A percentile compares a stretch with the other conserved stretches of the same genome.
phyloP scores from a whole-genome alignment of 2,888 invertebrate genomes.

The Hyppa rectilinea region DNA sequence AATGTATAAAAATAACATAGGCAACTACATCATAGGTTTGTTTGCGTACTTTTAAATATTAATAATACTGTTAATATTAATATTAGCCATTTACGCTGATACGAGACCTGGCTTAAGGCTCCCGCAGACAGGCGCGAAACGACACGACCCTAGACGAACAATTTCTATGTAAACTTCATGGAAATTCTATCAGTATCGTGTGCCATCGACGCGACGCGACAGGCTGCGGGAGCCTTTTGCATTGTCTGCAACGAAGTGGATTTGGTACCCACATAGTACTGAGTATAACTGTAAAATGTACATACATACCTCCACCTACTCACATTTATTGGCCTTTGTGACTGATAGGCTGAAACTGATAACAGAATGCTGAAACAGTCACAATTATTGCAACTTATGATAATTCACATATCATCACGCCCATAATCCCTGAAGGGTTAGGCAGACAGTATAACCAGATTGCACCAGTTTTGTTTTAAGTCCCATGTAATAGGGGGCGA shows the following conservation, averaged over 20 bases:
- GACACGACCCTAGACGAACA: too few species aligned
- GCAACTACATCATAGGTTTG: not conserved
- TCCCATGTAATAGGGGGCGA: too few species aligned
- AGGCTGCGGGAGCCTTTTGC: too few species aligned
- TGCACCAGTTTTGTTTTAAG: too few species aligned
- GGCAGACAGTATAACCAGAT: too few species aligned
- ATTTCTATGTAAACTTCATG: too few species aligned
- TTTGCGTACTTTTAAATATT: not conserved
- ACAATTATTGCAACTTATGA: slow-evolving; percentile 26
- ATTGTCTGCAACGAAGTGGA: not conserved
- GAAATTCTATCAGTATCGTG: too few species aligned
- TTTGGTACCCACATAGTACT: slow-evolving; percentile 6
- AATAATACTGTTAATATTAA: not conserved
- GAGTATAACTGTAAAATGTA: not conserved
- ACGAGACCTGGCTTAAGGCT: not conserved
- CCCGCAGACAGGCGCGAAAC: too few species aligned
- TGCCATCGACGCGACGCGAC: too few species aligned
- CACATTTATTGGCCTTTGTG: slow-evolving; percentile 40
- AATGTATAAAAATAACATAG: not conserved
- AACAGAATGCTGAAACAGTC: slow-evolving; percentile 21
- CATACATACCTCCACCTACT: slow-evolving; percentile 4
- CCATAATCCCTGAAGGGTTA: too few species aligned
- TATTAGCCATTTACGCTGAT: not conserved
- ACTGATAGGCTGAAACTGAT: slow-evolving; percentile 37
- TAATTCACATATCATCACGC: too few species aligned